Base-by-base conservation (phyloP, 2,888 invertebrate genomes). In the Drosophila limbata region DNA sequence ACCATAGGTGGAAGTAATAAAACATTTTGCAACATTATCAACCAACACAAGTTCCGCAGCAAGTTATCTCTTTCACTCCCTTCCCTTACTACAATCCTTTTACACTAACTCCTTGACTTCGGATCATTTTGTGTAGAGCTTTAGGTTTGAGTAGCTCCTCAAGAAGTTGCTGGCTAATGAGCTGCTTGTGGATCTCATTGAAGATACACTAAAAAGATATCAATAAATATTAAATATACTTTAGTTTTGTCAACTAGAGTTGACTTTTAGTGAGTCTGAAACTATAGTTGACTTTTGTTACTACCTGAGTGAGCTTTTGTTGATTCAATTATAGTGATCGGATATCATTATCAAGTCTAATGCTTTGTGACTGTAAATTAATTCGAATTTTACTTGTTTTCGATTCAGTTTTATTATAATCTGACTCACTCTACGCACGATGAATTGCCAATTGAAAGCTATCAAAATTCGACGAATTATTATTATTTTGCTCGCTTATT, bases 1-100 rank as follows among this genome's bases (percentile, higher is more conserved):
- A 75, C 77, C 84, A 86, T 84, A 84, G 79, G 84, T 84, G 84
- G 86, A 84, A 84, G 86, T 86, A 86, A 84, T 84, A 86, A 84
- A 84, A 84, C 84, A 81, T 84, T 71, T 77, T 73, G 71, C 66
- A 84, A 81, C 86, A 84, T 84, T 86, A 81, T 86, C 84, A 75
- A 81, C 61, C 55, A 50, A 55, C 75, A 51, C 70, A 84, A 75
- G 79, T 79, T 79, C 63, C 69, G 56, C 47, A 33, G 17, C 25
- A 42, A 57, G 37, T 64, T 50, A 2, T 9, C 9, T 19, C 10
- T 25, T 5, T 28, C 44, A 5, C 3, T 4, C n/a, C n/a, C 13
- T 15, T 9, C 35, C 21, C 15, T 15, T 6, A 25, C 47, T n/a
- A 6, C 5, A 0, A 4, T 4, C 6, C 35, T 21, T 13, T 31